Evolutionary conservation across 2,113 vertebrate genomes (phyloP).

Genomic region (Empidonax alnorum): DNA sequence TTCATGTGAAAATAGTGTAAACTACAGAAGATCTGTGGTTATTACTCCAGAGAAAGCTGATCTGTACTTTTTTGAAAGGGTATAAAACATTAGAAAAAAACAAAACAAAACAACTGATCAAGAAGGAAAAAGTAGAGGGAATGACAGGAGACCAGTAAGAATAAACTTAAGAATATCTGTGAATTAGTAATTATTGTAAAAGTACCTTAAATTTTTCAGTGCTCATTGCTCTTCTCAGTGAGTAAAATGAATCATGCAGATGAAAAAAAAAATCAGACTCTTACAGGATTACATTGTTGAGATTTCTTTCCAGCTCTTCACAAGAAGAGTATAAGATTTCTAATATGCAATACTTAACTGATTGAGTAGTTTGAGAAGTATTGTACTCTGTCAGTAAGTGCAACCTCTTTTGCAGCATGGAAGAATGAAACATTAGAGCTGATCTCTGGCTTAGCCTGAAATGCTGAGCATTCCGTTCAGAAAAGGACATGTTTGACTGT

Average conservation of each 20-base stretch:
- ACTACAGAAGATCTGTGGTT: neutral
- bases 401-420: neutral
- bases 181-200: constrained; percentile 38
- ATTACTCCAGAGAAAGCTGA: neutral
- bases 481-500: neutral
- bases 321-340: constrained; percentile 5
- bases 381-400: constrained; percentile 48
- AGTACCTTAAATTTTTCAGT: neutral
- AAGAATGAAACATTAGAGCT: constrained; percentile 45
- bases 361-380: constrained; percentile 60
- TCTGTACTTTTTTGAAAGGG: neutral
- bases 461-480: neutral
- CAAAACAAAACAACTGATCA: neutral
- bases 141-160: neutral
- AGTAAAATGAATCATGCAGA: constrained; percentile 46
- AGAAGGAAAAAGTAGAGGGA: neutral
- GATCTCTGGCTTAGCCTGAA: constrained; percentile 36
- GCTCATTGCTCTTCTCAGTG: constrained; percentile 14
- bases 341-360: constrained; percentile 44
- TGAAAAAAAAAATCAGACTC: neutral
- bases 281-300: neutral
- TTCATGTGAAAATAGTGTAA: neutral
- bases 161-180: neutral
- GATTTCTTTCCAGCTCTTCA: constrained; percentile 52
- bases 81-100: neutral